These are phyloP conservation scores for Tretioscincus oriximinensis DNA, from an alignment of 2,113 vertebrate species.

Conservation along the genomic window DNA sequence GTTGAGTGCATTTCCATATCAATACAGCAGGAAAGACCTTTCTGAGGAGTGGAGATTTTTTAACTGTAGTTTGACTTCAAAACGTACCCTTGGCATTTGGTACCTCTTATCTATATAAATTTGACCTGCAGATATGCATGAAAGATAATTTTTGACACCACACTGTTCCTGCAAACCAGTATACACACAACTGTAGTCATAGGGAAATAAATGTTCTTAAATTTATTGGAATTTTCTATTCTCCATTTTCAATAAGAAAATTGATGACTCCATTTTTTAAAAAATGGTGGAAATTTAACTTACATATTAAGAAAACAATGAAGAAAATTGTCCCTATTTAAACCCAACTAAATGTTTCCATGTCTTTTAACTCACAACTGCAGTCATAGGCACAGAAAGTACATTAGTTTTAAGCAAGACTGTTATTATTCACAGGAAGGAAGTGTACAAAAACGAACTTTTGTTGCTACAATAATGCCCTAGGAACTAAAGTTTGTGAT, in stretches of 20 bases:
- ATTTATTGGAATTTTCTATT: background rate
- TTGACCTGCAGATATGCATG: background rate
- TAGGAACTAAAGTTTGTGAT: slow-evolving; percentile 61
- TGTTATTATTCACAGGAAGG: slow-evolving; percentile 31
- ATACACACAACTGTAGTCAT: background rate
- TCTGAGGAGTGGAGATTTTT: too few relatives aligned
- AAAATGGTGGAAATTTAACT: background rate
- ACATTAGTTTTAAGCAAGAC: slow-evolving; percentile 38
- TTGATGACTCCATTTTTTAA: rapidly evolving
- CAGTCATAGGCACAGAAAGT: slow-evolving; percentile 12
- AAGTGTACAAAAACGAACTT: slow-evolving; percentile 43
- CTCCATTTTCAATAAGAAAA: background rate
- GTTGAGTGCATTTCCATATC: too few relatives aligned
- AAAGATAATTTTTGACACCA: background rate
- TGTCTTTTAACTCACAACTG: slow-evolving; percentile 21
- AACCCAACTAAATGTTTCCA: slow-evolving; percentile 33
- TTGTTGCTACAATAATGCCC: slow-evolving; percentile 67
- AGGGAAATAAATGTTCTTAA: background rate
- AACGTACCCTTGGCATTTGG: too few relatives aligned
- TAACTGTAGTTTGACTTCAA: too few relatives aligned
- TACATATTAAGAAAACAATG: background rate
- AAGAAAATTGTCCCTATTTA: slow-evolving; percentile 22
- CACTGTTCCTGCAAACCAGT: background rate
- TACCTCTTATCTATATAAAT: too few relatives aligned
- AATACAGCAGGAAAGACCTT: too few relatives aligned